Evolutionary conservation across 2,888 invertebrate species (phyloP), one percentile per base, ranked within the genome.

Genomic region (Odontothrips loti): DNA sequence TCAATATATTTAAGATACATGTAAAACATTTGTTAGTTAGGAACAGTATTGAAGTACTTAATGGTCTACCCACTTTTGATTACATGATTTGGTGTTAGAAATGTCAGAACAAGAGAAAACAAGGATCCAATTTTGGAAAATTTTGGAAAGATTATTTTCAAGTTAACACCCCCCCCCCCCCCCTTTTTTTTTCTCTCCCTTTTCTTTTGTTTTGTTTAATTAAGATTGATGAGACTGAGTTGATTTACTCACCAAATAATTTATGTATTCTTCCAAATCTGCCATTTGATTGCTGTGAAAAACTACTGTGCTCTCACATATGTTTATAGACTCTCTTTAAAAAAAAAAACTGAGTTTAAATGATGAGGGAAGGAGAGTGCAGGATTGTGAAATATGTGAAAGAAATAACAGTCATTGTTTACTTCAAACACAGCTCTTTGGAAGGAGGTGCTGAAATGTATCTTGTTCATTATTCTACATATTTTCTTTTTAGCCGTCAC

Each of bases 201-300:
- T 68, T n/a, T 23, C 3, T 68, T 75, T 27, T 12, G 23, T 75
- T 58, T 17, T 58, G 17, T 58, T 17, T 58, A 17, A 51, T 51
- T 12, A 58, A n/a, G 58, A 58, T 58, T 17, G 58, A 75, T 75
- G 68, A 75, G 68, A 75, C 68, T 75, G 68, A 75, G 68, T 23
- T 27, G 68, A 12, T 75, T 27, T 75, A 12, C 68, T 75, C 23
- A 12, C 23, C 27, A n/a, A 15, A 0, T 58, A 58, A 58, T 43
- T 4, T n/a, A 58, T 58, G 58, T 17, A 58, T n/a, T 58, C 58
- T 58, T 58, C 20, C n/a, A n/a, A 58, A 43, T 43, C 34, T 43
- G 34, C 34, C 34, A 43, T 43, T 43, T 43, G 34, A 43, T 43
- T 43, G 34, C 34, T 43, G 34, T 43, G 34, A 43, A 43, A 43